Base-by-base conservation (phyloP, 2,797 vertebrate species). In the Scarus forsteni region DNA sequence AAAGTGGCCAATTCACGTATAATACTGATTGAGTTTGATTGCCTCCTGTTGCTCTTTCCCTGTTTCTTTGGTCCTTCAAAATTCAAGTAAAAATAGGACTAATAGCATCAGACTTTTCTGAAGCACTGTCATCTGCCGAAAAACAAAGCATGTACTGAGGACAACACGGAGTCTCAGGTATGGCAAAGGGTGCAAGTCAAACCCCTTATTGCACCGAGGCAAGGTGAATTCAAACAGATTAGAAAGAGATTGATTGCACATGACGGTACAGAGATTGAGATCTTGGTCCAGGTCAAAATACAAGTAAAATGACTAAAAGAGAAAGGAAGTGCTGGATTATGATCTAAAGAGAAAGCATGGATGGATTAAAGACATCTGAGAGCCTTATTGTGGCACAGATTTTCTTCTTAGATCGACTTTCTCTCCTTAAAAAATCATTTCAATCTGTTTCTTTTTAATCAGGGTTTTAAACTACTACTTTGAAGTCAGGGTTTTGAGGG, bases 381-480 rank as follows among this genome's bases (percentile, higher is more conserved):
- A 70, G 75, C 42, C 50, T 58, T 15, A 39, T 60, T 46, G 67
- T 70, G 10, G 16, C 61, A 66, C 50, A 10, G 16, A 53, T 12
- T 53, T 42, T 59, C 35, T 43, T 52, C 60, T 52, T 43, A 40
- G 19, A 64, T 34, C 4, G 11, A 77, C n/a, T n/a, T 52, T 56
- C 9, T 27, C 15, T 15, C 35, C 27, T 1, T 39, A 44, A 66
- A 84, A 73, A 27, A 13, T 13, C 11, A 70, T 75, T 79, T 74
- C 66, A 76, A 70, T 79, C 65, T 63, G 59, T 66, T 81, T 35
- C 60, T 79, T 82, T 81, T 72, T 74, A 88, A 87, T 89, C 60
- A 72, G 8, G 56, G 55, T 78, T 81, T 80, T 45, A 66, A 85
- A 81, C 72, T 53, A 55, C 13, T 19, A 35, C 81, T 88, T 90